Percentiles rank a stretch among this genome's conserved stretches.
Conservation (phyloP, 2,797 vertebrate genomes). For the Vespertilio murinus region DNA sequence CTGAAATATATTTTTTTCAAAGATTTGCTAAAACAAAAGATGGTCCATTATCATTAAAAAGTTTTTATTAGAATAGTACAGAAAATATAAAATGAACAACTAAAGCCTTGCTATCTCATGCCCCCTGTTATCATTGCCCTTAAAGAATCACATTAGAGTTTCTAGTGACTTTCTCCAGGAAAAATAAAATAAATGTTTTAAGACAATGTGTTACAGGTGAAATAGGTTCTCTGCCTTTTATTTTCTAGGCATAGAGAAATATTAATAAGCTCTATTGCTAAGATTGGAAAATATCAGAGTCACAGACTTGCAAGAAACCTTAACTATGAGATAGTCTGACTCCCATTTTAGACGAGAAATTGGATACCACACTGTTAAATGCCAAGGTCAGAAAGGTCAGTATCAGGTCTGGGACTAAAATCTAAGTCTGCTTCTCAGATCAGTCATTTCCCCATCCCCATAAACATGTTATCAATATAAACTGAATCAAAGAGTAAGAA, state of each 20-base stretch:
- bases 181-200: neutral
- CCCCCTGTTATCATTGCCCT: neutral
- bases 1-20: slow-evolving; percentile 7
- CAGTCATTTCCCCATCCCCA: neutral
- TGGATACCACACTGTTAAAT: neutral
- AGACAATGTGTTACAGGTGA: neutral
- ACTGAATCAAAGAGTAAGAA: neutral
- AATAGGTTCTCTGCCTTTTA: neutral
- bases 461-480: neutral
- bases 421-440: neutral
- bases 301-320: neutral
- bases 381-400: neutral
- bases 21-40: slow-evolving; percentile 16
- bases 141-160: neutral
- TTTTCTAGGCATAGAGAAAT: neutral
- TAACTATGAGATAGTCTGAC: neutral
- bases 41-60: neutral
- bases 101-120: neutral
- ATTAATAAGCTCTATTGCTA: neutral
- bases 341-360: neutral
- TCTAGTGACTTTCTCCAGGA: neutral
- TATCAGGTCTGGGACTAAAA: neutral
- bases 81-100: neutral
- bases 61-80: neutral
- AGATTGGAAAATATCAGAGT: neutral